These are phyloP conservation scores for Pogonophryne albipinna DNA, from an alignment of 2,797 vertebrate genomes.

Conservation along the genomic window DNA sequence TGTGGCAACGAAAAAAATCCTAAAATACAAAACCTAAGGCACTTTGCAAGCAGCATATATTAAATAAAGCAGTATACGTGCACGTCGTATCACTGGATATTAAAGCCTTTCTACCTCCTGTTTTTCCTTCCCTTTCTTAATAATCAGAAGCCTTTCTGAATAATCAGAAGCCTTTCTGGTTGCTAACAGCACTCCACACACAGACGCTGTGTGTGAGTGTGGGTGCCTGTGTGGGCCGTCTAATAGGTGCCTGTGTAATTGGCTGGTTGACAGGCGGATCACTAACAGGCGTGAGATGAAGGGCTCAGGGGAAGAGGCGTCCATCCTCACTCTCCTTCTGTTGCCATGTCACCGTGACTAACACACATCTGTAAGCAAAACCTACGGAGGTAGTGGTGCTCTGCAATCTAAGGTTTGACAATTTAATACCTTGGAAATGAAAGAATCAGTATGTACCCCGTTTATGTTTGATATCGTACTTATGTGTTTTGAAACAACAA, in stretches of 20 bases:
- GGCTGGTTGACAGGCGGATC: constrained; percentile 53
- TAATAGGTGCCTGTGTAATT: constrained; percentile 57
- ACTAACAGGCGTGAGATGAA: constrained; percentile 54
- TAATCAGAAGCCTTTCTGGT: constrained; percentile 21
- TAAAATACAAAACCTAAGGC: constrained; percentile 17
- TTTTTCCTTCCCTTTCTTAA: constrained; percentile 7
- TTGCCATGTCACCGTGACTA: constrained; percentile 43
- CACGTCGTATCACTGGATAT: constrained; percentile 7
- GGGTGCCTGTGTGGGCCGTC: constrained; percentile 30
- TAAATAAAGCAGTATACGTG: background rate
- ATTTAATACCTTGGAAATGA: background rate
- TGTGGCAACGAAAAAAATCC: constrained; percentile 8
- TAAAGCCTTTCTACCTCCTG: constrained; percentile 11
- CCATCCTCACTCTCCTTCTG: constrained; percentile 26
- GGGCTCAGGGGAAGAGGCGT: constrained; percentile 30
- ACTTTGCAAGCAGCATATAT: constrained; percentile 1
- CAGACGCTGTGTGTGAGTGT: constrained; percentile 30
- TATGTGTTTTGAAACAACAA: background rate
- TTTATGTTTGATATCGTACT: background rate
- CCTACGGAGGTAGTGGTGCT: constrained; percentile 6
- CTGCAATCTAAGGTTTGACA: background rate
- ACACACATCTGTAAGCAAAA: constrained; percentile 24
- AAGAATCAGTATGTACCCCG: background rate
- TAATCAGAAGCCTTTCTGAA: constrained; percentile 28
- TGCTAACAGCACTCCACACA: constrained; percentile 33